Evolutionary conservation across 2,888 invertebrate species (phyloP), one percentile per base, ranked within the genome.

Genomic region (Unio pictorum): DNA sequence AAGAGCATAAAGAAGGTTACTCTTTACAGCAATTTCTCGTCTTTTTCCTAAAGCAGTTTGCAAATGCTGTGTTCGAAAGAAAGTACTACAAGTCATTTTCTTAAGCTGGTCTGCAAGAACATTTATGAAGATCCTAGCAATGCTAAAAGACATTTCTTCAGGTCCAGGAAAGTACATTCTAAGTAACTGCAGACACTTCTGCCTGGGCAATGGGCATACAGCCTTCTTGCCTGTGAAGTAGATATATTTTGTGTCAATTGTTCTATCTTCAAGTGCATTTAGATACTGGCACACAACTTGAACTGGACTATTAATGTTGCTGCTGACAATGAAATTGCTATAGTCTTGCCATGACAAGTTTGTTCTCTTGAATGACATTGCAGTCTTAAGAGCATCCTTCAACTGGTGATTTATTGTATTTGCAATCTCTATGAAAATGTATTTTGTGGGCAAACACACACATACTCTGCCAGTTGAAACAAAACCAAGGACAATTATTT

Each of bases 31-130:
- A 18, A 57, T 71, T 28, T 11, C 45, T 45, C 15, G 1, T 45
- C 0, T 45, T 45, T 45, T 3, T n/a, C 54, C 8, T 45, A 45
- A 45, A 2, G 45, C 45, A 11, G 45, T 3, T 45, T 1, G 1
- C 45, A 45, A 45, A 45, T 45, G 1, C 2, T 45, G 45, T 15
- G 45, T 45, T 3, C 71, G 67, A 56, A 83, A 83, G 66, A 78
- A 84, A 18, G 74, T 61, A 69, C 82, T 84, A 18, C 73, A 64
- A 7, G 80, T 76, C 61, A 83, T 67, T 66, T 80, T 84, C 55
- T 82, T 84, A n/a, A 84, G 63, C 64, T 84, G 82, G 63, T 83
- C 81, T n/a, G 82, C 76, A 34, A 83, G 68, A n/a, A 83, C 78
- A 67, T 77, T 73, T 3, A 83, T 15, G 56, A 81, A 81, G 17